Evolutionary conservation across 2,797 vertebrate species (phyloP), one percentile per base, ranked within the genome.

Genomic region (Glossophaga mutica): DNA sequence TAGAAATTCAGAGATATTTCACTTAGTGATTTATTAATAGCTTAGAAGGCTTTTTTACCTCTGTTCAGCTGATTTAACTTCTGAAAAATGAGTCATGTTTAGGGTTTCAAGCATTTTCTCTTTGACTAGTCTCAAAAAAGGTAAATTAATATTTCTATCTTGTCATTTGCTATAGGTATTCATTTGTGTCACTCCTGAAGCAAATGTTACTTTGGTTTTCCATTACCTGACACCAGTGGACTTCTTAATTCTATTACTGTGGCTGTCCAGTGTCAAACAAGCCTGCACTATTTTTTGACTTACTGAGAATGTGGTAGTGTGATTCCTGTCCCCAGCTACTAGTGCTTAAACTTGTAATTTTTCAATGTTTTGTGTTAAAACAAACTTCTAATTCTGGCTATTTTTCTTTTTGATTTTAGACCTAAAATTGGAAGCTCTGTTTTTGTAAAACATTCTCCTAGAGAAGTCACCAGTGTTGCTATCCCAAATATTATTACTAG

Each of bases 341-440:
- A 94, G 84, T 16, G 1, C 76, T 90, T 93, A 91, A 91, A 96
- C 97, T 97, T 95, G 65, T 84, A 92, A 96, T 96, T 97, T 95
- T 95, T 96, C 95, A 96, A 14, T 83, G 52, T 94, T 94, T 96
- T 96, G 96, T 97, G 90, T 96, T 97, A 97, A 97, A 97, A 91
- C 93, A 96, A 74, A 90, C 52, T 94, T 96, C 95, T 96, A 96
- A 96, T 97, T 96, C 93, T 96, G 92, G 91, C 71, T 93, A 71
- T 94, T 96, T 97, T 98, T 93, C 87, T 96, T 96, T 96, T 97
- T 87, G 55, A 44, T 91, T 97, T 96, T 83, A 93, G 59, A 11
- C 73, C 94, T 97, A 96, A 97, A 97, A 91, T 78, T 96, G 91
- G 96, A 96, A 96, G 94, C 74, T 94, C 94, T 97, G 77, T 96